phyloP scores from a whole-genome alignment of 2,888 invertebrate genomes.

The Cartodere bifasciata region DNA sequence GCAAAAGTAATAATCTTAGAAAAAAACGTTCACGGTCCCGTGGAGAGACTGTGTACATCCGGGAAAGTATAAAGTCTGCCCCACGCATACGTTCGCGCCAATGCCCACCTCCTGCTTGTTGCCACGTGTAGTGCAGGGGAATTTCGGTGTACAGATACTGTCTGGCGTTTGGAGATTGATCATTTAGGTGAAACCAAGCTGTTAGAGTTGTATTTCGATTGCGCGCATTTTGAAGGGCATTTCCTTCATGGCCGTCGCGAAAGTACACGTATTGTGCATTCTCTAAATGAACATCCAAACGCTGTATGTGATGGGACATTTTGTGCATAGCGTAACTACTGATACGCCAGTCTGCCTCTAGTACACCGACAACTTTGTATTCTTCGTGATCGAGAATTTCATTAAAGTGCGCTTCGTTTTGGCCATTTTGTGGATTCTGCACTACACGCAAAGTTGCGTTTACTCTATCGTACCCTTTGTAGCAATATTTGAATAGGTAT shows the following conservation, averaged over 20 bases:
- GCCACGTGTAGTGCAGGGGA: constrained; percentile 16
- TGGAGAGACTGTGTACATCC: constrained; percentile 10
- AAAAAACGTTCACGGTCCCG: constrained; percentile 12
- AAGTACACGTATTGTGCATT: constrained; percentile 10
- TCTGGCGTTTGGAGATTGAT: constrained; percentile 13
- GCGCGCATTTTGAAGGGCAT: constrained; percentile 7
- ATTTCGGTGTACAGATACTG: constrained; percentile 14
- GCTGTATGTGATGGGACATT: constrained; percentile 23
- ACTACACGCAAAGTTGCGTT: no score
- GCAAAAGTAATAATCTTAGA: constrained; percentile 16
- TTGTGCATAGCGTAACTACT: constrained; percentile 18
- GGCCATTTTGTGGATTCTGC: no score
- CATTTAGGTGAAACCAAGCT: constrained; percentile 20
- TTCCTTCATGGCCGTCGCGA: constrained; percentile 11
- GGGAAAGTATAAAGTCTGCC: no score
- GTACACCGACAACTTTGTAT: constrained; percentile 24
- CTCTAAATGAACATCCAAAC: constrained; percentile 23
- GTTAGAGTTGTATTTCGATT: constrained; percentile 15
- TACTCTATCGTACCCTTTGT: no score
- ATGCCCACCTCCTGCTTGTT: no score
- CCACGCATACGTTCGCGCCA: no score
- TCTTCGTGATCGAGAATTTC: constrained; percentile 24
- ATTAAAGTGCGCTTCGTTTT: no score
- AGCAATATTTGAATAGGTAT: constrained; percentile 2
- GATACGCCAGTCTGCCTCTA: constrained; percentile 27